phyloP scores from a whole-genome alignment of 1,140 invertebrate species.

The Panagrolaimus sp. region DNA sequence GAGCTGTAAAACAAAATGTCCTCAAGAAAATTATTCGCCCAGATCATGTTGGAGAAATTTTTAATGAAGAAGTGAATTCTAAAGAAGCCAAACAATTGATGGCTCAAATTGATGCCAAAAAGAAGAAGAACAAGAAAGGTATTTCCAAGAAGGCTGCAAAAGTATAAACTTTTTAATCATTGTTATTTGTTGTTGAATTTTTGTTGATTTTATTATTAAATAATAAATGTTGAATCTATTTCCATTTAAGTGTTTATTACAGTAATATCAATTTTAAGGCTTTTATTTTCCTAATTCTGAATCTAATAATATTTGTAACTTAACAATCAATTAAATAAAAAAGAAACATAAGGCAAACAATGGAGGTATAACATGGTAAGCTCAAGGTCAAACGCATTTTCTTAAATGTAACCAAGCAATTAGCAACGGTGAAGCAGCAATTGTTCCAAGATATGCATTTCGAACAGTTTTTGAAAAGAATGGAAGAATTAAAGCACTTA shows the following conservation, averaged over 20 bases:
- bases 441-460: constrained; percentile 29
- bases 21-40: not conserved
- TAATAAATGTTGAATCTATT: no score
- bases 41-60: constrained; percentile 18
- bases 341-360: not conserved
- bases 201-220: no score
- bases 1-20: not conserved
- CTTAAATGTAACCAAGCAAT: constrained; percentile 37
- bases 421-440: constrained; percentile 37
- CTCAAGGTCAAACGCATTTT: constrained; percentile 51
- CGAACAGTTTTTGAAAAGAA: constrained; percentile 31
- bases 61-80: no score
- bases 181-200: no score
- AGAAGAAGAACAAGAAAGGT: not conserved
- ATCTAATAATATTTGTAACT: not conserved
- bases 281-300: not conserved
- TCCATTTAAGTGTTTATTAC: no score
- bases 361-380: constrained; percentile 1
- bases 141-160: no score
- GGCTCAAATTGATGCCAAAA: constrained; percentile 17
- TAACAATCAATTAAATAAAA: not conserved
- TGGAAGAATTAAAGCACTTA: constrained; percentile 31
- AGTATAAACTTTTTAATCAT: no score
- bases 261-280: no score
- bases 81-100: constrained; percentile 10